Conservation (phyloP, 2,888 invertebrate genomes). For the Encarsia formosa region DNA sequence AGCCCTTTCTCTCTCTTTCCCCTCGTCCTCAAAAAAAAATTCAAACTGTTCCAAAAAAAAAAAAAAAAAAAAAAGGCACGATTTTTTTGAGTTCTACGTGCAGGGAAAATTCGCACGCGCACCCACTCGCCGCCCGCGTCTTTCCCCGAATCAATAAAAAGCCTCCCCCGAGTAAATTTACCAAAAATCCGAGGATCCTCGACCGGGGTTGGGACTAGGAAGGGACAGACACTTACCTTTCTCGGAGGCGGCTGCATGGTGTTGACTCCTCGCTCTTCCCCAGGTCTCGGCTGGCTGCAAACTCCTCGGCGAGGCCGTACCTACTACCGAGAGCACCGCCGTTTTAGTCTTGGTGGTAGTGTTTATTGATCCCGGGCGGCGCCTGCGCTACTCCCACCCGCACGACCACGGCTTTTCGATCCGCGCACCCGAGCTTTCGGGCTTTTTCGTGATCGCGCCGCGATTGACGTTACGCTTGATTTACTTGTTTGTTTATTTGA, state of each 20-base stretch:
- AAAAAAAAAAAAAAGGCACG: too few species aligned
- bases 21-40: too few species aligned
- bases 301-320: neutral
- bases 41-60: too few species aligned
- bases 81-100: too few species aligned
- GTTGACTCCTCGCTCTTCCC: slow-evolving; percentile 20
- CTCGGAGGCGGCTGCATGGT: slow-evolving; percentile 82
- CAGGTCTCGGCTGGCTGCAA: slow-evolving; percentile 19
- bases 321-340: neutral
- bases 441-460: too few species aligned
- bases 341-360: neutral
- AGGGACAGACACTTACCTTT: slow-evolving; percentile 62
- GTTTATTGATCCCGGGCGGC: neutral
- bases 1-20: too few species aligned
- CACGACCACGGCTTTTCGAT: neutral
- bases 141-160: slow-evolving; percentile 27
- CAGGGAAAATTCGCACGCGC: too few species aligned
- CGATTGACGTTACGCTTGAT: too few species aligned
- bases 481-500: too few species aligned
- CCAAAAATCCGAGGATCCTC: too few species aligned
- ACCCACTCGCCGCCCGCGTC: too few species aligned
- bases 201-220: neutral
- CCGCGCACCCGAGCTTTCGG: too few species aligned
- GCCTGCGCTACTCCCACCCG: neutral
- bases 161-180: neutral